Percentiles rank a stretch among this genome's conserved stretches.
These are phyloP conservation scores for Sus cebifrons DNA, from an alignment of 2,797 vertebrate genomes.

Conservation along the genomic window DNA sequence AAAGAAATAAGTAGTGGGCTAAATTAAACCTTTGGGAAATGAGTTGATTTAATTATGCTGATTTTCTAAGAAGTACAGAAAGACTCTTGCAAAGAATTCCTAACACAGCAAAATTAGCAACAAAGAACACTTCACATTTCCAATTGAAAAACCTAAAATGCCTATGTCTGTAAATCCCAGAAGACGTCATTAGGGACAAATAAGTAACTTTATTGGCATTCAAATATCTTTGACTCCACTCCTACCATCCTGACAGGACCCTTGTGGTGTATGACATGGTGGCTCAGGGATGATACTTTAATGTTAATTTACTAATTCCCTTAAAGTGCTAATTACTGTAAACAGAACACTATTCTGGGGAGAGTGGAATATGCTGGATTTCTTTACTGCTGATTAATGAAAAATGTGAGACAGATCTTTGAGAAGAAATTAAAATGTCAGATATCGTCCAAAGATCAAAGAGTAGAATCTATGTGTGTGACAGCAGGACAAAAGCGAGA, in stretches of 20 bases:
- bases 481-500: background rate
- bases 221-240: slow-evolving; percentile 32
- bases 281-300: background rate
- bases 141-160: slow-evolving; percentile 65
- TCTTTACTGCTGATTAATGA: background rate
- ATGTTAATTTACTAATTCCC: slow-evolving; percentile 7
- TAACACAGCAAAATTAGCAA: slow-evolving; percentile 65
- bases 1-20: slow-evolving; percentile 10
- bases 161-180: slow-evolving; percentile 23
- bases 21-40: slow-evolving; percentile 60
- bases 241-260: background rate
- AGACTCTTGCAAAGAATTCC: slow-evolving; percentile 59
- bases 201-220: background rate
- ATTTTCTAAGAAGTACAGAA: slow-evolving; percentile 53
- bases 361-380: background rate
- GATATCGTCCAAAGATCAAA: background rate
- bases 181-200: slow-evolving; percentile 21
- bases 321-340: background rate
- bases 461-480: background rate
- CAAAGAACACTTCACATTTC: slow-evolving; percentile 67
- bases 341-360: background rate
- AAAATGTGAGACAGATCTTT: background rate
- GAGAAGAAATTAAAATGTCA: slow-evolving; percentile 33
- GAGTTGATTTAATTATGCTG: slow-evolving; percentile 60
- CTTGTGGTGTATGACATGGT: background rate